phyloP scores from a whole-genome alignment of 2,888 invertebrate genomes.

The Eurois occulta region DNA sequence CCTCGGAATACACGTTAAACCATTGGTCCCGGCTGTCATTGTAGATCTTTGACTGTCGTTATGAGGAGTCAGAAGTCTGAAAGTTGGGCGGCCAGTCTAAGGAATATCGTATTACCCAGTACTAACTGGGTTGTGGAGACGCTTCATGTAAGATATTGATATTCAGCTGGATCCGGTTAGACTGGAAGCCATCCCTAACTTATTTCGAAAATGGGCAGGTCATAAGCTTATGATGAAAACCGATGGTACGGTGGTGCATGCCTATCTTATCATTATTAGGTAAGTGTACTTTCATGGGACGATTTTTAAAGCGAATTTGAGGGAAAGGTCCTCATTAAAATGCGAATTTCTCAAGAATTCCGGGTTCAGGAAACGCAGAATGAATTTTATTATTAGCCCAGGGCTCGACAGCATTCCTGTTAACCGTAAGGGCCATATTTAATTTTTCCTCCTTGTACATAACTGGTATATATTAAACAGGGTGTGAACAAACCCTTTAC shows the following conservation, averaged over 20 bases:
- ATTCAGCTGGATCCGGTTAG: background rate
- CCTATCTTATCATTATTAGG: slow-evolving; percentile 39
- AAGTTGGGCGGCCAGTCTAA: background rate
- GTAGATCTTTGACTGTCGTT: background rate
- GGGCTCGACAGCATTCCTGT: background rate
- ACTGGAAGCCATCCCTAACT: background rate
- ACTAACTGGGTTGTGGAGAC: background rate
- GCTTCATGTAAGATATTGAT: background rate
- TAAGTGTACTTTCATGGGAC: background rate
- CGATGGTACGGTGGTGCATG: slow-evolving; percentile 19
- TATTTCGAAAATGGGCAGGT: background rate
- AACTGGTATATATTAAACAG: background rate
- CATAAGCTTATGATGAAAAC: background rate
- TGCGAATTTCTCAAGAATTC: background rate
- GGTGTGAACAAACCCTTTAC: too few species aligned
- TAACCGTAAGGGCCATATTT: background rate
- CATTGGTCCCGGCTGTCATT: background rate
- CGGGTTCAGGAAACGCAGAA: background rate
- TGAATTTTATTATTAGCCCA: slow-evolving; percentile 2
- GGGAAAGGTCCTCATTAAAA: slow-evolving; percentile 7
- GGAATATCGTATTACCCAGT: background rate
- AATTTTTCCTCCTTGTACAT: background rate
- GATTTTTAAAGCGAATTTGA: slow-evolving; percentile 25
- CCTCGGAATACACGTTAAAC: background rate
- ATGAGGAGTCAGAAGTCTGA: background rate